These are phyloP conservation scores for Aphidius gifuensis DNA, from an alignment of 1,140 invertebrate species.

Conservation along the genomic window DNA sequence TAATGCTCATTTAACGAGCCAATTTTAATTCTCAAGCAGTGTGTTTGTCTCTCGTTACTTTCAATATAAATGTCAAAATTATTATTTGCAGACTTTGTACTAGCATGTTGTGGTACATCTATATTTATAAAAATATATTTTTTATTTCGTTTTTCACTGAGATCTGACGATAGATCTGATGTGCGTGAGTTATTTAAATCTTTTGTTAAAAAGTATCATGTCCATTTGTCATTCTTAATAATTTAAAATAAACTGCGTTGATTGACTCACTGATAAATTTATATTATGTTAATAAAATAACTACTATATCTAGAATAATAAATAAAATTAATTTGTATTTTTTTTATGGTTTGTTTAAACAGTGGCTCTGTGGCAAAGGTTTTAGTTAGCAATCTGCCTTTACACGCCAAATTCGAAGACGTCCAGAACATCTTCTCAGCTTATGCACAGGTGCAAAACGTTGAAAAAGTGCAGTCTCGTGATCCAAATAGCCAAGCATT, in stretches of 20 bases:
- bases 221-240: too few relatives aligned
- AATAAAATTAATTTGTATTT: conserved; percentile 5
- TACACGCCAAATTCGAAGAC: conserved; percentile 77
- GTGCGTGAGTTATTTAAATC: too few relatives aligned
- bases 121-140: too few relatives aligned
- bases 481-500: conserved; percentile 75
- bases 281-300: too few relatives aligned
- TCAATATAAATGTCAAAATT: not conserved
- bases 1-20: conserved; percentile 14
- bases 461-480: conserved; percentile 78
- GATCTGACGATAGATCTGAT: too few relatives aligned
- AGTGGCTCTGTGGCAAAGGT: conserved; percentile 75
- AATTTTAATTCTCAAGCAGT: conserved; percentile 6
- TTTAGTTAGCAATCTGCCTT: conserved; percentile 81
- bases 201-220: too few relatives aligned
- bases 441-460: conserved; percentile 78
- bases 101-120: too few relatives aligned
- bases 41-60: not conserved
- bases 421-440: conserved; percentile 76
- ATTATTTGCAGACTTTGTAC: too few relatives aligned
- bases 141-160: too few relatives aligned
- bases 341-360: conserved; percentile 31
- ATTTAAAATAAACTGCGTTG: too few relatives aligned
- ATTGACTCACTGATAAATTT: too few relatives aligned
- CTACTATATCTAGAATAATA: too few relatives aligned